These are phyloP conservation scores for Lates calcarifer DNA, from an alignment of 2,113 vertebrate species.

Conservation along the genomic window DNA sequence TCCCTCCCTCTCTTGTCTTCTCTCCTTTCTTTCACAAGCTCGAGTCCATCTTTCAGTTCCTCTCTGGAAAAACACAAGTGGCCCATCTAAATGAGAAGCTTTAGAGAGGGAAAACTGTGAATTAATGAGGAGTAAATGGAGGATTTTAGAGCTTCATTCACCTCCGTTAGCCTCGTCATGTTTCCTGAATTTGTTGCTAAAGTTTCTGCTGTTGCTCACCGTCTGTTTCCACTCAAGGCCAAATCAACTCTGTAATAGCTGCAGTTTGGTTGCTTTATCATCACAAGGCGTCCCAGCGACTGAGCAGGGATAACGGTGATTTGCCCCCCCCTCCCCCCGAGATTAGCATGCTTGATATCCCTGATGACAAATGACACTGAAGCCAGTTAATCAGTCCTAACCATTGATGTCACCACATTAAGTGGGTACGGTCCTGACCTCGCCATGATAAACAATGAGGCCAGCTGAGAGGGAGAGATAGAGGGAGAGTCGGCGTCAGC, in stretches of 20 bases:
- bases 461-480: slow-evolving; percentile 52
- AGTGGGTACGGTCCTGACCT: slow-evolving; percentile 29
- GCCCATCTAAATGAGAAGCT: slow-evolving; percentile 32
- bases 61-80: slow-evolving; percentile 34
- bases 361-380: slow-evolving; percentile 56
- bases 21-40: slow-evolving; percentile 46
- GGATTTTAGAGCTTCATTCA: slow-evolving; percentile 16
- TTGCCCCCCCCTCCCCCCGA: slow-evolving; percentile 6
- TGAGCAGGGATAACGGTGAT: background rate
- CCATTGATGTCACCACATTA: slow-evolving; percentile 61
- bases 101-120: slow-evolving; percentile 5
- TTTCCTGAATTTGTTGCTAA: background rate
- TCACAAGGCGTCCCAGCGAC: background rate
- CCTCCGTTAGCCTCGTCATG: background rate
- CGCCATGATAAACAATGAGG: slow-evolving; percentile 52
- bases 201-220: background rate
- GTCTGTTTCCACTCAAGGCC: background rate
- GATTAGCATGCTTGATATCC: slow-evolving; percentile 55
- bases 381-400: slow-evolving; percentile 71
- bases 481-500: slow-evolving; percentile 34
- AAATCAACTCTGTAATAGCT: slow-evolving; percentile 10
- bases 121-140: slow-evolving; percentile 43
- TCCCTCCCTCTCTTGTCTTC: slow-evolving; percentile 32
- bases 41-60: slow-evolving; percentile 49
- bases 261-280: slow-evolving; percentile 12